Evolutionary conservation across 2,888 invertebrate genomes (phyloP).

Genomic region (Adelphocoris suturalis): DNA sequence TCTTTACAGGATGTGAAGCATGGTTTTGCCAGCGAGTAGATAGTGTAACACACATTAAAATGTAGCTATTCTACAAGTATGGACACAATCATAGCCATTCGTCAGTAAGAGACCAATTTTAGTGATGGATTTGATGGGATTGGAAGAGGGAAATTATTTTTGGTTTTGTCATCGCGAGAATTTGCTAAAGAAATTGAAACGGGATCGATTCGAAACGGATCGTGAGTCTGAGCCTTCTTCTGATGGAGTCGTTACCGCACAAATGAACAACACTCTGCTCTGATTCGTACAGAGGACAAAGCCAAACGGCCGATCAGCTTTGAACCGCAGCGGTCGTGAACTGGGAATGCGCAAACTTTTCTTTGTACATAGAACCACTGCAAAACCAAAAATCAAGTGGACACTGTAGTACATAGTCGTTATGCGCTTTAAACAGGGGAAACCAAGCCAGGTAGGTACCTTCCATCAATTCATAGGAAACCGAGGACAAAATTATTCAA

Average conservation of each 20-base stretch:
- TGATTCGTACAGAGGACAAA: conserved; percentile 63
- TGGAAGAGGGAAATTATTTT: too few species aligned
- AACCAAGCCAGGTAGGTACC: neutral
- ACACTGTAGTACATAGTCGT: neutral
- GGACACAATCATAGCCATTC: too few species aligned
- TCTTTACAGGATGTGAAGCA: too few species aligned
- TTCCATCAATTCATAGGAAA: too few species aligned
- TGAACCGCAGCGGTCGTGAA: neutral
- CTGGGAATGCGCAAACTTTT: conserved; percentile 38
- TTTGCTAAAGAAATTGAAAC: neutral
- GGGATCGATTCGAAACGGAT: neutral
- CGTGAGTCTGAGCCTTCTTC: neutral
- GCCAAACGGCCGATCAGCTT: conserved; percentile 44
- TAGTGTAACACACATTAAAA: too few species aligned
- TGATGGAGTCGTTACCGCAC: neutral
- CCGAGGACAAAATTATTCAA: too few species aligned
- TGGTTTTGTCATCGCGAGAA: too few species aligned
- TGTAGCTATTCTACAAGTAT: too few species aligned
- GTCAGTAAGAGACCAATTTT: too few species aligned
- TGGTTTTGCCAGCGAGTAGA: too few species aligned
- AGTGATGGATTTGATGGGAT: too few species aligned
- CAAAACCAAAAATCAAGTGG: conserved; percentile 30
- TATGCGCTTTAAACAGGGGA: neutral
- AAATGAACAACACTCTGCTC: neutral
- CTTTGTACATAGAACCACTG: conserved; percentile 35